Evolutionary conservation across 2,113 vertebrate species (phyloP).

Genomic region (Benitochromis conjunctus): DNA sequence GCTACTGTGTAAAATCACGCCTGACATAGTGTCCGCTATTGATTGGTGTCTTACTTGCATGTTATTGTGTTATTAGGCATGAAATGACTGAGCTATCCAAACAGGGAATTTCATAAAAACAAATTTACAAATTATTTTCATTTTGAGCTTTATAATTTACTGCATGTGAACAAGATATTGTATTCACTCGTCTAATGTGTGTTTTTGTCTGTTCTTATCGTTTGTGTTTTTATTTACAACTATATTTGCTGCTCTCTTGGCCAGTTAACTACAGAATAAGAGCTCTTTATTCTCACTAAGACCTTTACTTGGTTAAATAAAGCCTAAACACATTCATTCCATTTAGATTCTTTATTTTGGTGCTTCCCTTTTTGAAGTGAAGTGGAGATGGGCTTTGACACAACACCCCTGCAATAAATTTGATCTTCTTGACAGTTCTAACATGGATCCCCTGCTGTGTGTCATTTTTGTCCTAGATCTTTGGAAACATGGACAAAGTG

Average conservation of each 20-base stretch:
- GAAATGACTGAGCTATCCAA: neutral
- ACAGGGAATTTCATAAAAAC: neutral
- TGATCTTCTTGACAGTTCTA: neutral
- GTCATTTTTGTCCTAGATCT: neutral
- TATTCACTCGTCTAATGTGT: neutral
- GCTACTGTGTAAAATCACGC: neutral
- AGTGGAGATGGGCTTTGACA: neutral
- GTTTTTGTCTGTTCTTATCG: neutral
- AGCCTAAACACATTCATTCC: neutral
- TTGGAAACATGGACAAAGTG: constrained; percentile 73
- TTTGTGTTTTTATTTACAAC: neutral
- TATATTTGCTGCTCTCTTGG: neutral
- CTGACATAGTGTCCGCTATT: neutral
- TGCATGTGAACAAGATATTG: neutral
- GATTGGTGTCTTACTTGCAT: neutral
- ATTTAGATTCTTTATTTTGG: neutral
- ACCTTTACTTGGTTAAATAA: neutral
- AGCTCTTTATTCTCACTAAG: neutral
- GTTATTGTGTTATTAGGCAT: neutral
- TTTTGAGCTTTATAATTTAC: neutral
- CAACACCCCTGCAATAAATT: neutral
- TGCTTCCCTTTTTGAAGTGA: neutral
- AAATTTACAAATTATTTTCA: neutral
- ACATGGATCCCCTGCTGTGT: neutral
- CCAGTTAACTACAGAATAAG: neutral